Conservation (phyloP, 30 jellyfish, hydroid and myxozoan genomes). For the Pseudorhiza aurosa region DNA sequence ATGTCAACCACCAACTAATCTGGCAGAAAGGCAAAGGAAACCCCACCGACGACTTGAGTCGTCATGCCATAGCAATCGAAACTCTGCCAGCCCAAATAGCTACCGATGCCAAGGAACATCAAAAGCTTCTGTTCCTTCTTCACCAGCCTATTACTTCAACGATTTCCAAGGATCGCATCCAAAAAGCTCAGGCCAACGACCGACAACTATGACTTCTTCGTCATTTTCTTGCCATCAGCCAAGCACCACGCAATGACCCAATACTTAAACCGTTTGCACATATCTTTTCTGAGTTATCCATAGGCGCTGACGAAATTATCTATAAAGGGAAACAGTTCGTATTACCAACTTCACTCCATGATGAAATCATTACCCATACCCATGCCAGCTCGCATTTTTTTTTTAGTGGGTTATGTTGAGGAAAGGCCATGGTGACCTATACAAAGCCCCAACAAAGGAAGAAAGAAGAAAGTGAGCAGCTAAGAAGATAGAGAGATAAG, state of each 20-base stretch:
- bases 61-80: constrained; percentile 22
- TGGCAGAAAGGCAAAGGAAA: constrained; percentile 23
- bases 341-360: neutral
- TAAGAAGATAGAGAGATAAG: too few species aligned
- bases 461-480: too few species aligned
- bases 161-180: constrained; percentile 9
- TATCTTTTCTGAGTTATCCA: neutral
- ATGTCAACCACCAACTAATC: constrained; percentile 6
- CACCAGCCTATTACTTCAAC: constrained; percentile 29
- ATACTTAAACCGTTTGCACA: neutral
- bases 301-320: neutral
- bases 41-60: constrained; percentile 17
- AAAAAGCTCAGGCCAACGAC: constrained; percentile 12
- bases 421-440: too few species aligned
- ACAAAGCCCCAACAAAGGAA: too few species aligned
- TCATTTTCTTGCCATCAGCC: constrained; percentile 23
- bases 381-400: neutral
- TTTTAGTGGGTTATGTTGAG: too few species aligned
- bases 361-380: neutral
- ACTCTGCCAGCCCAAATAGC: neutral
- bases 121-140: neutral
- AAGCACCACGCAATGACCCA: constrained; percentile 18
- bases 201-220: constrained; percentile 7
- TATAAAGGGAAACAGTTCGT: neutral
- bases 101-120: neutral